Evolutionary conservation across 2,797 vertebrate genomes (phyloP), one percentile per base, ranked within the genome.

Genomic region (Eleutherodactylus coqui): DNA sequence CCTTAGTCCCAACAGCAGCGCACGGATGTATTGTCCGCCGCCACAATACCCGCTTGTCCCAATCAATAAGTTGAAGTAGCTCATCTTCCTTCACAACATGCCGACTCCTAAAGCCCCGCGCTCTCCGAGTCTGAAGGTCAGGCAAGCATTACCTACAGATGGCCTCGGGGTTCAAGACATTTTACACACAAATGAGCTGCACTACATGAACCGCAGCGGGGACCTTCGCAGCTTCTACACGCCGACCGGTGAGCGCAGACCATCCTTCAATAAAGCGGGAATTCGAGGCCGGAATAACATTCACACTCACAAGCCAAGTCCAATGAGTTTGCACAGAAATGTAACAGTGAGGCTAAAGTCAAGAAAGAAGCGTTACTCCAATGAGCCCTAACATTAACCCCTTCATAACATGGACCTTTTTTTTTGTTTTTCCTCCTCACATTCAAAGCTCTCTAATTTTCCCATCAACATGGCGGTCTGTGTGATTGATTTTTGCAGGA

Each of bases 51-150:
- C 69, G 84, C 69, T 76, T 45, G 47, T 84, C 60, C 47, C 69
- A 77, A 81, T 85, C 86, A 77, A 87, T 85, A 80, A 51, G 70
- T 75, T 76, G 81, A 87, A 84, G 85, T 76, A 76, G 43, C 45
- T 80, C 84, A 84, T 84, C 82, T 84, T 85, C 49, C 47, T 69
- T 87, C 47, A 67, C 86, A 84, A 73, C 51, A 51, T 60, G 79
- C 82, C 34, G 19, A 58, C 69, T 84, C 58, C 58, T 76, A 53
- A 64, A 51, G 29, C 41, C 14, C 14, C 3, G 38, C 3, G 38
- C 21, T n/a, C 55, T 67, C n/a, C 53, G 41, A 55, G 41, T 84
- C 19, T 84, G 82, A 84, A 84, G 82, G 86, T 87, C 58, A 84
- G 67, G 36, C n/a, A 84, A 47, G 55, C n/a, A 60, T 84, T 84